Evolutionary conservation across 2,888 invertebrate species (phyloP).

Genomic region (Campopleginae sp.): DNA sequence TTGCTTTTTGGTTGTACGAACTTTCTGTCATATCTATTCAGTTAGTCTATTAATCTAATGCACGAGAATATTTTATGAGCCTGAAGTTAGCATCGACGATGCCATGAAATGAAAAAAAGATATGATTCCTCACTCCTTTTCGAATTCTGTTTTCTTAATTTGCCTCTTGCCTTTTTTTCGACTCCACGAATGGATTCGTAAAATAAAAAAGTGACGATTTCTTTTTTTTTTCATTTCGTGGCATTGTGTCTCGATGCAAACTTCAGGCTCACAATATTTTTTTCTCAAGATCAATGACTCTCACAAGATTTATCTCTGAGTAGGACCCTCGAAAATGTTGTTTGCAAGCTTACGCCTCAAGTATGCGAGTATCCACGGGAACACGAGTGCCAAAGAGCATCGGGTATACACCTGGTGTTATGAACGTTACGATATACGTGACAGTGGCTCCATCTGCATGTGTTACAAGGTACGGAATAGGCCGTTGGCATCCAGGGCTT

Average conservation of each 20-base stretch:
- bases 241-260: too few species aligned
- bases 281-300: slow-evolving; percentile 10
- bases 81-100: too few species aligned
- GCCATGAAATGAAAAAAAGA: too few species aligned
- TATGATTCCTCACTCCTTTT: too few species aligned
- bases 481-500: slow-evolving; percentile 39
- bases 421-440: slow-evolving; percentile 78
- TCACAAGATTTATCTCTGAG: slow-evolving; percentile 12
- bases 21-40: background rate
- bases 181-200: too few species aligned
- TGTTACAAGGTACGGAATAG: slow-evolving; percentile 32
- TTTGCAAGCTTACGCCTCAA: slow-evolving; percentile 50
- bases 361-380: slow-evolving; percentile 36
- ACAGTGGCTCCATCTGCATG: slow-evolving; percentile 49
- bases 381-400: slow-evolving; percentile 48
- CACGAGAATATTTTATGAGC: too few species aligned
- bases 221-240: too few species aligned
- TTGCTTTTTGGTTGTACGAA: background rate
- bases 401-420: slow-evolving; percentile 73
- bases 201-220: too few species aligned
- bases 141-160: too few species aligned
- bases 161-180: too few species aligned
- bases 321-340: slow-evolving; percentile 12
- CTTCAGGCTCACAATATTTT: too few species aligned
- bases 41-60: too few species aligned